These are phyloP conservation scores for Luperina nickerlii DNA, from an alignment of 2,888 invertebrate species.

Conservation along the genomic window DNA sequence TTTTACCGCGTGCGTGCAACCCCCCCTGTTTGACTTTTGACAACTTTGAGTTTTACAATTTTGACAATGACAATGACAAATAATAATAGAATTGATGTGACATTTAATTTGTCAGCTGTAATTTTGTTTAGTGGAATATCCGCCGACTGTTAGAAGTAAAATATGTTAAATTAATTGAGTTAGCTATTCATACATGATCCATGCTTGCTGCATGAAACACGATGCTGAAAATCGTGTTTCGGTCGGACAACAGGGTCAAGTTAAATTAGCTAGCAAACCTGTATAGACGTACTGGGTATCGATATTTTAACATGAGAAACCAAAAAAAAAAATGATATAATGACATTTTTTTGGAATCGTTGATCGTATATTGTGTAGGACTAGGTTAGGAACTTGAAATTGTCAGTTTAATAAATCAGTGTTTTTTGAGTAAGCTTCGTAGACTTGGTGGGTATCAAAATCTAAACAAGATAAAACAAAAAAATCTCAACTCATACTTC, in stretches of 20 bases:
- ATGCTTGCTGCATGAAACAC: background rate
- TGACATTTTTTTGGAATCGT: background rate
- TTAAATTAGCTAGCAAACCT: no score
- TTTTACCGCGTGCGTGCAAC: background rate
- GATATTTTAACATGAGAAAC: no score
- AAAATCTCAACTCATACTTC: no score
- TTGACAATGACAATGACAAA: background rate
- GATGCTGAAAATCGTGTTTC: no score
- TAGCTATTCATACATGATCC: background rate
- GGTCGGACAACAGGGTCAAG: no score
- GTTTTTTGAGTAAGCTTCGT: background rate
- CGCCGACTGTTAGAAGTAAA: background rate
- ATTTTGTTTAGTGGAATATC: background rate
- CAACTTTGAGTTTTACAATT: background rate
- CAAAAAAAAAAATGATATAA: no score
- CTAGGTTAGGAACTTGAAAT: background rate
- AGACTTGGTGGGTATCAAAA: background rate
- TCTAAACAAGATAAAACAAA: no score
- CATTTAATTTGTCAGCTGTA: background rate
- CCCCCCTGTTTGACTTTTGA: background rate
- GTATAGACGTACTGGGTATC: no score
- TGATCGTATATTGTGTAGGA: background rate
- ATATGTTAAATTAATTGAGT: background rate
- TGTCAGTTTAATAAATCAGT: background rate
- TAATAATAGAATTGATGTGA: background rate